Conservation (phyloP, 1,140 invertebrate genomes). For the Heliconius nattereri region DNA sequence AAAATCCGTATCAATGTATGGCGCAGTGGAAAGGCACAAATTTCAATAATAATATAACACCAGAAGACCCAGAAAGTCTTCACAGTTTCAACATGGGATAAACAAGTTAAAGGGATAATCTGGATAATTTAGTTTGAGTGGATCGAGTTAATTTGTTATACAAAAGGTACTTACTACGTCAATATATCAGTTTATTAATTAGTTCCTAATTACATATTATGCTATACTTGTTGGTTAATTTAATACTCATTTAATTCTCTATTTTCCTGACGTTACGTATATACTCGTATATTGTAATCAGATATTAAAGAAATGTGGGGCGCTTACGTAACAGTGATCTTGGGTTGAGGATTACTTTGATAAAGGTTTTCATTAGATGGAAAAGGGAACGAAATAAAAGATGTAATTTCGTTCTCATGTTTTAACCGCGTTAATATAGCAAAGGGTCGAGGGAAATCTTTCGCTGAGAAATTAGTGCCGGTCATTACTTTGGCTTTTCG, state of each 20-base stretch:
- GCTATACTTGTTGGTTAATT: not conserved
- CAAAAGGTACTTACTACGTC: constrained; percentile 3
- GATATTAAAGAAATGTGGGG: constrained; percentile 11
- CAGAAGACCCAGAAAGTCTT: constrained; percentile 21
- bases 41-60: constrained; percentile 7
- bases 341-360: constrained; percentile 54
- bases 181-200: constrained; percentile 12
- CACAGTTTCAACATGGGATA: constrained; percentile 17
- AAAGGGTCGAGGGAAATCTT: constrained; percentile 57
- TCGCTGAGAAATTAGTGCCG: constrained; percentile 50
- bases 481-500: constrained; percentile 38
- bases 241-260: not conserved
- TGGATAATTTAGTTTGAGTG: constrained; percentile 28
- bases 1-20: not conserved
- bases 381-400: constrained; percentile 52
- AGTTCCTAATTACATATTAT: not conserved
- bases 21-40: not conserved
- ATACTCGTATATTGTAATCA: constrained; percentile 12
- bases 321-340: constrained; percentile 36
- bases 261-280: not conserved
- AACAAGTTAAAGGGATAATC: constrained; percentile 26
- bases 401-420: constrained; percentile 61
- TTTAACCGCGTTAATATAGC: constrained; percentile 57
- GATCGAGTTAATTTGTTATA: constrained; percentile 25
- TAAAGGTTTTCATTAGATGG: constrained; percentile 59